phyloP scores from a whole-genome alignment of 1,140 invertebrate species.

The Pseudomyrmex flavicornis region DNA sequence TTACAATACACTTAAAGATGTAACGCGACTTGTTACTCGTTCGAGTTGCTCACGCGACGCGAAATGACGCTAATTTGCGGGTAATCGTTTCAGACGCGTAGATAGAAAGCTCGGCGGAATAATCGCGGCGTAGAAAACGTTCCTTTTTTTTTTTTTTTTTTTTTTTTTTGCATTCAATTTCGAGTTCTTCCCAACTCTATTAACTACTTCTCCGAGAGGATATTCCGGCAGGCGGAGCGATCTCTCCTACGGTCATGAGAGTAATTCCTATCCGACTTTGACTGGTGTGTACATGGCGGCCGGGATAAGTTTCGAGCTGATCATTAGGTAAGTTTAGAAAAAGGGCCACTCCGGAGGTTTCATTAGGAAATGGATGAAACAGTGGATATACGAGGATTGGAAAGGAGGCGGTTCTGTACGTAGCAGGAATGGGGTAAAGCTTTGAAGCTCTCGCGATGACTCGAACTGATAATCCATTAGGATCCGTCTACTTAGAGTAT shows the following conservation, averaged over 20 bases:
- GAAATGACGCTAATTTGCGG: background rate
- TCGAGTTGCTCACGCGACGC: background rate
- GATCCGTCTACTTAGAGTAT: constrained; percentile 86
- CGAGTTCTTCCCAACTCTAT: constrained; percentile 55
- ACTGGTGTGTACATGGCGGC: constrained; percentile 47
- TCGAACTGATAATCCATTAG: constrained; percentile 86
- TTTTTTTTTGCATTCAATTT: constrained; percentile 59
- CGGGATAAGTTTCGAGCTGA: constrained; percentile 71
- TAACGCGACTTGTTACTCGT: background rate
- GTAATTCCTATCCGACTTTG: constrained; percentile 59
- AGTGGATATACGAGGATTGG: constrained; percentile 83
- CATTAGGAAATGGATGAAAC: constrained; percentile 86
- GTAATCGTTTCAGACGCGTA: background rate
- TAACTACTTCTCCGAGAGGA: constrained; percentile 61
- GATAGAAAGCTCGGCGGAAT: constrained; percentile 23
- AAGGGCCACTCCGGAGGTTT: constrained; percentile 81
- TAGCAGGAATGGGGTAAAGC: constrained; percentile 71
- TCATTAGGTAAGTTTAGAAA: constrained; percentile 82
- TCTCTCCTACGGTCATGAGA: constrained; percentile 58
- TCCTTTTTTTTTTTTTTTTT: background rate
- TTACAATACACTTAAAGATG: no score
- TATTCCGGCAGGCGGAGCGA: constrained; percentile 58
- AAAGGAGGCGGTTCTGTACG: constrained; percentile 78
- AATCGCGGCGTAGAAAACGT: constrained; percentile 24
- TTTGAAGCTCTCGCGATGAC: constrained; percentile 85